A percentile compares a stretch with the other conserved stretches of the same genome.
Evolutionary conservation across 1,140 invertebrate genomes (phyloP).

Genomic region (Hyles vespertilio): DNA sequence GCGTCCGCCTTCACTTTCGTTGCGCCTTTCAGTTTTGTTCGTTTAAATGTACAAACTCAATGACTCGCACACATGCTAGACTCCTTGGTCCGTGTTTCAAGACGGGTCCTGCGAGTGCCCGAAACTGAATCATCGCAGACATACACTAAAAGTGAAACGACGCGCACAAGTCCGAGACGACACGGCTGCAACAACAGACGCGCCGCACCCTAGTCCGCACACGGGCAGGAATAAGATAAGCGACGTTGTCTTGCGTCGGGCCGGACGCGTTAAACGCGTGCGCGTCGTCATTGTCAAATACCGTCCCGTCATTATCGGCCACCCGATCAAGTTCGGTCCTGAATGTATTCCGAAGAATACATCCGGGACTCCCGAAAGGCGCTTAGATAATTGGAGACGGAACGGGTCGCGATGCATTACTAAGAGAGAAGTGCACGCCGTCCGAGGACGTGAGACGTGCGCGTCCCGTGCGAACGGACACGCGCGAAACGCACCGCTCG

Average conservation of each 20-base stretch:
- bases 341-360: conserved; percentile 16
- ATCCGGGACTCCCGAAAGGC: conserved; percentile 33
- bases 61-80: conserved; percentile 90
- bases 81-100: conserved; percentile 97
- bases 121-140: conserved; percentile 77
- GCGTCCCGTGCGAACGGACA: conserved; percentile 29
- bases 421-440: conserved; percentile 65
- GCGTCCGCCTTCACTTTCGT: conserved; percentile 79
- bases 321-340: conserved; percentile 29
- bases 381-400: conserved; percentile 37
- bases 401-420: conserved; percentile 58
- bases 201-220: conserved; percentile 46
- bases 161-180: conserved; percentile 65
- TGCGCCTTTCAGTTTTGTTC: conserved; percentile 80
- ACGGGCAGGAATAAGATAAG: conserved; percentile 24
- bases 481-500: conserved; percentile 23
- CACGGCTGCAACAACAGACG: conserved; percentile 59
- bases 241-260: conserved; percentile 42
- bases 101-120: conserved; percentile 87
- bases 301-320: conserved; percentile 43
- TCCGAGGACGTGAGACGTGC: conserved; percentile 48
- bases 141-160: conserved; percentile 21
- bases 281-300: conserved; percentile 58
- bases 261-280: conserved; percentile 45
- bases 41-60: conserved; percentile 57